These are phyloP conservation scores for Ficedula albicollis DNA, from an alignment of 2,797 vertebrate species.

Conservation along the genomic window DNA sequence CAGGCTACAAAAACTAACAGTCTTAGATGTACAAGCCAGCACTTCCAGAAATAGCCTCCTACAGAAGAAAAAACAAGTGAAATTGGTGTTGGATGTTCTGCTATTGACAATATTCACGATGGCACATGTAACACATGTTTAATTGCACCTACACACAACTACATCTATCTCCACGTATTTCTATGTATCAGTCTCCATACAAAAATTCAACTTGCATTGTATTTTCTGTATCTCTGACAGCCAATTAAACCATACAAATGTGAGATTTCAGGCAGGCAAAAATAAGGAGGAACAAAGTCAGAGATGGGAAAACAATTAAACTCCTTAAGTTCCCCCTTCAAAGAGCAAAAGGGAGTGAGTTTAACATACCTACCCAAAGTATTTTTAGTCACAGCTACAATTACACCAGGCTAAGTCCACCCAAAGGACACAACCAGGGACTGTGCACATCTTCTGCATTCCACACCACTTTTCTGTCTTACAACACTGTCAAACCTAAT, in stretches of 20 bases:
- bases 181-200: neutral
- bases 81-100: neutral
- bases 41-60: neutral
- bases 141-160: neutral
- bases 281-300: neutral
- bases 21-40: neutral
- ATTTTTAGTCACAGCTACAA: conserved; percentile 10
- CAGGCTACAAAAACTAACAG: neutral
- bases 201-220: neutral
- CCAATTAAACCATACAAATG: neutral
- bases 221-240: neutral
- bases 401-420: neutral
- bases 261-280: neutral
- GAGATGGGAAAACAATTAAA: neutral
- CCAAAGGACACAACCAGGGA: neutral
- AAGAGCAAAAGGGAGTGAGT: neutral
- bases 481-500: neutral
- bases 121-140: neutral
- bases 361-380: neutral
- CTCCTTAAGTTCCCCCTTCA: neutral
- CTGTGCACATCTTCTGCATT: neutral
- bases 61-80: neutral
- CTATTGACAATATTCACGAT: neutral
- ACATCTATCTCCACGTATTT: neutral
- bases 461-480: neutral